Conservation (phyloP, 1,140 invertebrate genomes). For the Ceratina calcarata region DNA sequence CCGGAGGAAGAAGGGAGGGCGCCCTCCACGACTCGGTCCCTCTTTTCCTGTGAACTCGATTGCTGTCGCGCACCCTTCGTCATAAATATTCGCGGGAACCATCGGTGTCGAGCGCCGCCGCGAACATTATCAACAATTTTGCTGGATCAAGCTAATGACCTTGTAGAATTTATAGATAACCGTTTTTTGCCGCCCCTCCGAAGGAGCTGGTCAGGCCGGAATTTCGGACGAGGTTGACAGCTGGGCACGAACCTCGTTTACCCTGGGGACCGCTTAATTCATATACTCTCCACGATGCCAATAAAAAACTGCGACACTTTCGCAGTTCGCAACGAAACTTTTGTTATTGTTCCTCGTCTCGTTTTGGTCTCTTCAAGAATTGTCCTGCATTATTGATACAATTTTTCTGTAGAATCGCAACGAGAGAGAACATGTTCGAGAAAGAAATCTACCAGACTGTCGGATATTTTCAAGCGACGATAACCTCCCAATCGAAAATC, state of each 20-base stretch:
- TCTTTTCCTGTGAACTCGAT: constrained; percentile 40
- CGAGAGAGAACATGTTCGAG: neutral
- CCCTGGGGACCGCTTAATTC: constrained; percentile 6
- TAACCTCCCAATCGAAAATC: constrained; percentile 32
- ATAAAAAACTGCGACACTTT: no score
- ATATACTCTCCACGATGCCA: neutral
- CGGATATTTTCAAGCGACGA: constrained; percentile 25
- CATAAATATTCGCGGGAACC: constrained; percentile 61
- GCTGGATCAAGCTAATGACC: constrained; percentile 48
- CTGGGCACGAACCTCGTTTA: neutral
- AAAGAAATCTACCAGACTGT: neutral
- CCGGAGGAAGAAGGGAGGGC: neutral
- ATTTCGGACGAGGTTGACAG: constrained; percentile 11
- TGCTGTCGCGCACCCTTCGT: neutral
- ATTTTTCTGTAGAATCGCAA: constrained; percentile 30
- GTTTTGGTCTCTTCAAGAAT: neutral
- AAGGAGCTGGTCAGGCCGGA: constrained; percentile 1
- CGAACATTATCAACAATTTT: constrained; percentile 62
- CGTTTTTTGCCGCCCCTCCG: neutral
- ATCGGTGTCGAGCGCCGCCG: constrained; percentile 41
- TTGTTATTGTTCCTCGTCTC: no score
- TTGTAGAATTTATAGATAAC: constrained; percentile 52
- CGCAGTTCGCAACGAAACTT: no score
- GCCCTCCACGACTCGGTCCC: neutral
- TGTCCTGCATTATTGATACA: neutral